phyloP scores from a whole-genome alignment of 2,888 invertebrate species.

The Flexamia atlantica region DNA sequence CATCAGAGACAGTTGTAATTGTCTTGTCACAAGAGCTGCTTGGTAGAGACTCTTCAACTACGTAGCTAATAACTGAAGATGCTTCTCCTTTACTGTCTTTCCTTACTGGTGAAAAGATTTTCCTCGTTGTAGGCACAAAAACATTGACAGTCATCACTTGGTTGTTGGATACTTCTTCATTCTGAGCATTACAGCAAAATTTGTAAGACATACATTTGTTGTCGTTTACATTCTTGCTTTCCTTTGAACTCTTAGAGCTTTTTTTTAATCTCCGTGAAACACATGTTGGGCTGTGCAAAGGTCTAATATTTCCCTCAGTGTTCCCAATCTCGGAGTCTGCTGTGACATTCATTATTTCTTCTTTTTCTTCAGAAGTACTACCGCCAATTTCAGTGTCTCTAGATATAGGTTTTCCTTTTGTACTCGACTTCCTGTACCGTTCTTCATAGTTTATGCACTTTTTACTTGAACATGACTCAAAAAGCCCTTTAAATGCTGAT shows the following conservation, averaged over 20 bases:
- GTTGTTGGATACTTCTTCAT: conserved; percentile 18
- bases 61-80: conserved; percentile 77
- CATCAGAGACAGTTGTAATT: not conserved
- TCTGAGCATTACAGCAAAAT: conserved; percentile 37
- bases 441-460: conserved; percentile 27
- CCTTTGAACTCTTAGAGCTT: conserved; percentile 19
- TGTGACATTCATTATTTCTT: not conserved
- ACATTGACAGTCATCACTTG: conserved; percentile 77
- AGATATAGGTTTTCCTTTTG: not conserved
- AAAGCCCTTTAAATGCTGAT: not conserved
- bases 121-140: conserved; percentile 88
- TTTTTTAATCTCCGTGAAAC: conserved; percentile 26
- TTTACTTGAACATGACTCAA: conserved; percentile 34
- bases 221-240: not conserved
- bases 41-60: conserved; percentile 72
- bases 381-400: not conserved
- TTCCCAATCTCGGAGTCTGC: not conserved
- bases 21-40: not conserved
- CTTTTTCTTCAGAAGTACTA: not conserved
- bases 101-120: conserved; percentile 86
- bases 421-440: not conserved
- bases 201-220: conserved; percentile 45
- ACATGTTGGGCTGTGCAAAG: conserved; percentile 43
- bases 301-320: conserved; percentile 16
- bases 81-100: conserved; percentile 78